Percentiles rank a stretch among this genome's conserved stretches.
Conservation (phyloP, 2,888 invertebrate species). For the Torymus tubicola region DNA sequence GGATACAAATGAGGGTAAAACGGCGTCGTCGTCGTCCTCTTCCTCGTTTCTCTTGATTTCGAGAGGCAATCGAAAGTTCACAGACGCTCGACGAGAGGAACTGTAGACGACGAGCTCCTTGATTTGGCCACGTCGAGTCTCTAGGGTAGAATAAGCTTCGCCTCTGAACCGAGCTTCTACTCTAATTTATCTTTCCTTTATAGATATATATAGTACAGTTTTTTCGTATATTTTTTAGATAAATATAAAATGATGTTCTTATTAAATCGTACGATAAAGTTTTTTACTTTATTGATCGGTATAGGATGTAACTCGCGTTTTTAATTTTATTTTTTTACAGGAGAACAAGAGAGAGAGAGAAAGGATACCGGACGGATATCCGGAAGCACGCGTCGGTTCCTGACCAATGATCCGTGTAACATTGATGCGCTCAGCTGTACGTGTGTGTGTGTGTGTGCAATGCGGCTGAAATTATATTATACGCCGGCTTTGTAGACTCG, state of each 20-base stretch:
- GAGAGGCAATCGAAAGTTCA: slow-evolving; percentile 59
- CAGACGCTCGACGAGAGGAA: slow-evolving; percentile 24
- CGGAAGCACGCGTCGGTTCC: slow-evolving; percentile 71
- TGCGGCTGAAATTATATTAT: not conserved
- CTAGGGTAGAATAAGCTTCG: slow-evolving; percentile 60
- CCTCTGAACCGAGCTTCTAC: not conserved
- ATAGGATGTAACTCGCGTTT: not conserved
- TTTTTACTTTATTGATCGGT: no score
- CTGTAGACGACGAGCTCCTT: slow-evolving; percentile 42
- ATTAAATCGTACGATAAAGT: no score
- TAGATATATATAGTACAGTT: no score
- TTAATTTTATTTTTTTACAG: not conserved
- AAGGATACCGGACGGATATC: slow-evolving; percentile 52
- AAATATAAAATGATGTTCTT: no score
- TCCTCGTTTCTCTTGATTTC: slow-evolving; percentile 60
- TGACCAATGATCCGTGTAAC: slow-evolving; percentile 69
- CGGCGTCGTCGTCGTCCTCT: not conserved
- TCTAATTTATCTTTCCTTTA: slow-evolving; percentile 4
- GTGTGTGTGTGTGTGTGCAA: no score
- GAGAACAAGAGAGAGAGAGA: no score
- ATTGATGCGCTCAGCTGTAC: slow-evolving; percentile 49
- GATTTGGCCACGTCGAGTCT: slow-evolving; percentile 54
- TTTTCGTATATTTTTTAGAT: not conserved
- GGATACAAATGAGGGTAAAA: slow-evolving; percentile 44
- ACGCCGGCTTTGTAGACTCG: not conserved